Conservation (phyloP, 92 coral and sea anemone genomes). For the Blastomussa wellsi region DNA sequence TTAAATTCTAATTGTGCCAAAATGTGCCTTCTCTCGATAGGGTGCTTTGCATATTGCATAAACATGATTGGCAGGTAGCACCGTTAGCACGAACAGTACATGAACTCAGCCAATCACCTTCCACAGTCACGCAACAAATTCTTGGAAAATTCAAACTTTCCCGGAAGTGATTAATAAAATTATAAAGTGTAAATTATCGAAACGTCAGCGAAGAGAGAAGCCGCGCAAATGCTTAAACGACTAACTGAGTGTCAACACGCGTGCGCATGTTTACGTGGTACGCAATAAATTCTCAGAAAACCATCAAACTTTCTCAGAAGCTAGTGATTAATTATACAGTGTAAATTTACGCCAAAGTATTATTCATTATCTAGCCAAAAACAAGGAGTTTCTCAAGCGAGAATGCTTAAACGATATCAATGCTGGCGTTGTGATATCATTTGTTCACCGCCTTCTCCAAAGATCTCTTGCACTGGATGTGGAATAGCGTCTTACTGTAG, state of each 20-base stretch:
- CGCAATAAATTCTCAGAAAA: neutral
- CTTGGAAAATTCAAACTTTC: neutral
- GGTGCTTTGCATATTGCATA: too few species aligned
- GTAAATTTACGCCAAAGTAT: neutral
- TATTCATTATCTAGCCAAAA: neutral
- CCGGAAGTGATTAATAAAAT: too few species aligned
- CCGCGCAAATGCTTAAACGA: too few species aligned
- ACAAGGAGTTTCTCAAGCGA: neutral
- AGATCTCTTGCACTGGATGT: conserved; percentile 13
- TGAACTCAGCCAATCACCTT: neutral
- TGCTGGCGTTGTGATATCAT: conserved; percentile 14
- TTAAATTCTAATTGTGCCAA: too few species aligned
- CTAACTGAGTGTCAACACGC: too few species aligned
- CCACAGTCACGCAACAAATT: neutral
- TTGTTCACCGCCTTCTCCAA: neutral
- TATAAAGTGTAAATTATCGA: neutral
- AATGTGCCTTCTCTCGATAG: too few species aligned
- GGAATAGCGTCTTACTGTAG: conserved; percentile 60
- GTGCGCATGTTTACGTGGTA: too few species aligned
- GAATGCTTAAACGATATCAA: neutral
- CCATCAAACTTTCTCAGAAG: neutral
- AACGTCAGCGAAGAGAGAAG: too few species aligned
- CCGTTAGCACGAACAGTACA: too few species aligned
- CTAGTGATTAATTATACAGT: neutral
- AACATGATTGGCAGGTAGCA: too few species aligned